Evolutionary conservation across 2,888 invertebrate species (phyloP).

Genomic region (Chloroclysta siterata): DNA sequence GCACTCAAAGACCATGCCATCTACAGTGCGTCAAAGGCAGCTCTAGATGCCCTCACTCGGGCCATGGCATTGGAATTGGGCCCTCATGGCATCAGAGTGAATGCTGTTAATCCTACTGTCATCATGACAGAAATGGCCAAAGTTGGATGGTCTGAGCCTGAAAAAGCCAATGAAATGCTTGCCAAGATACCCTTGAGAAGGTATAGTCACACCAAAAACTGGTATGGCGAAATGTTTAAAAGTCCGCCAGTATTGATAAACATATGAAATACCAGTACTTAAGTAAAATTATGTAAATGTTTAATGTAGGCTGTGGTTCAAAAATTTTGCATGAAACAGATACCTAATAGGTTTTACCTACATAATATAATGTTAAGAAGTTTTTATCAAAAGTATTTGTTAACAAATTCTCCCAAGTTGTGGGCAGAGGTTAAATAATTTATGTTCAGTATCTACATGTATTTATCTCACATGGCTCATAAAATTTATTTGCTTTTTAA

Average conservation of each 20-base stretch:
- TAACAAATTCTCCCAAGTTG: too few species aligned
- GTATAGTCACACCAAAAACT: conserved; percentile 70
- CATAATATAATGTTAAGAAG: too few species aligned
- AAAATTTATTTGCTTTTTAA: neutral
- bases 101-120: conserved; percentile 97
- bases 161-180: conserved; percentile 89
- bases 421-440: neutral
- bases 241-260: neutral
- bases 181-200: conserved; percentile 93
- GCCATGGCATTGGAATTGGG: conserved; percentile 95
- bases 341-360: too few species aligned
- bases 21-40: conserved; percentile 95
- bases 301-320: neutral
- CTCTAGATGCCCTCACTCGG: conserved; percentile 93
- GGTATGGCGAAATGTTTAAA: neutral
- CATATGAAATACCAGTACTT: neutral
- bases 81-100: conserved; percentile 93
- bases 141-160: conserved; percentile 94
- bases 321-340: too few species aligned
- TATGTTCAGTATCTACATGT: neutral
- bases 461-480: neutral
- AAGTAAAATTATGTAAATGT: neutral
- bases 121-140: conserved; percentile 96
- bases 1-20: conserved; percentile 91
- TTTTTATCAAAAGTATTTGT: too few species aligned